Evolutionary conservation across 2,888 invertebrate species (phyloP).

Genomic region (Lasius platythorax): DNA sequence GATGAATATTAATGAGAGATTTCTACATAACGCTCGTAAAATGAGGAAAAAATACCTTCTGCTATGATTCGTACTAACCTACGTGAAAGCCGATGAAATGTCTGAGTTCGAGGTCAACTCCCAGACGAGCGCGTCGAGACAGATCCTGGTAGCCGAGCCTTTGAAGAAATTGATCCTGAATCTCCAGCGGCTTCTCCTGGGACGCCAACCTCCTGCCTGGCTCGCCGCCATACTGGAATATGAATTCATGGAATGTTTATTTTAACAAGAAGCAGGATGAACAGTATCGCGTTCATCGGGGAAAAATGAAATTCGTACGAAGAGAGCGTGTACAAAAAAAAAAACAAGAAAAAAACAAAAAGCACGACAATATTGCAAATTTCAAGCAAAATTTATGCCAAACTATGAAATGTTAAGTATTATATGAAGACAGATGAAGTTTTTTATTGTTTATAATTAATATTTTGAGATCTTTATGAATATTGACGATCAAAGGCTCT

Average conservation of each 20-base stretch:
- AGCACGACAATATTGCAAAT: not conserved
- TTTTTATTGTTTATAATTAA: not conserved
- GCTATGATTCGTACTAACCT: conserved; percentile 80
- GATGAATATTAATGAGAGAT: not conserved
- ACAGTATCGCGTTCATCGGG: not conserved
- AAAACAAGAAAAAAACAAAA: not conserved
- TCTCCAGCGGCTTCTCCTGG: conserved; percentile 88
- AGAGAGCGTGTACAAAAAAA: not conserved
- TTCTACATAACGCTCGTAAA: not conserved
- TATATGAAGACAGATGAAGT: not conserved
- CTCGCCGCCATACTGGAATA: conserved; percentile 87
- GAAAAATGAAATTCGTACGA: not conserved
- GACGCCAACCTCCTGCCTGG: conserved; percentile 87
- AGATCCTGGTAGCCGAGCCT: conserved; percentile 88
- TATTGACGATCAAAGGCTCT: not conserved
- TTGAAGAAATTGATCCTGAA: conserved; percentile 89
- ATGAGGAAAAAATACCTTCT: not conserved
- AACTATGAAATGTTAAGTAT: not conserved
- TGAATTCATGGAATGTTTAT: conserved; percentile 46
- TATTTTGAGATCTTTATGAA: not conserved
- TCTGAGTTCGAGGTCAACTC: conserved; percentile 89
- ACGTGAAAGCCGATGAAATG: conserved; percentile 89
- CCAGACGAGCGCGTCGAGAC: conserved; percentile 88
- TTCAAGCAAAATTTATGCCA: not conserved
- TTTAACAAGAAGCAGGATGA: conserved; percentile 44